Percentiles rank a stretch among this genome's conserved stretches.
phyloP scores from a whole-genome alignment of 1,140 invertebrate genomes.

The Subanguina moxae region DNA sequence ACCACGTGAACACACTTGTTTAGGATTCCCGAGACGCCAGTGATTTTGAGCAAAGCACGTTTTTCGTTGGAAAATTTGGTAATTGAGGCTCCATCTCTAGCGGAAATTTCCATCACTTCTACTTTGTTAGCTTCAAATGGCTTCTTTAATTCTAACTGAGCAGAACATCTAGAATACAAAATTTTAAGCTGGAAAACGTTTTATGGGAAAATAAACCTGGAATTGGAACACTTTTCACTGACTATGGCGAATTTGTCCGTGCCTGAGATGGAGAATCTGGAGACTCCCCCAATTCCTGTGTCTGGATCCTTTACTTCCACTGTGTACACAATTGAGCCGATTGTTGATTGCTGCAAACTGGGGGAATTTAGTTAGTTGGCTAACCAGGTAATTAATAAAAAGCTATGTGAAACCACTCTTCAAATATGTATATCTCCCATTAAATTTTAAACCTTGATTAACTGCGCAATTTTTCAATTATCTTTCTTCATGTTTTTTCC shows the following conservation, averaged over 20 bases:
- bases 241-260: slow-evolving; percentile 5
- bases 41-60: background rate
- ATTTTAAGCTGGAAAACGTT: no score
- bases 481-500: no score
- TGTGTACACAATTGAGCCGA: background rate
- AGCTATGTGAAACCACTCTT: background rate
- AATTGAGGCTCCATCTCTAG: slow-evolving; percentile 1
- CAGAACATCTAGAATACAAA: no score
- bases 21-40: background rate
- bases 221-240: background rate
- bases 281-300: background rate
- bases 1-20: background rate
- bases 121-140: background rate
- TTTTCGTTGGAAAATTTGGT: background rate
- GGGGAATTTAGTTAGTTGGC: background rate
- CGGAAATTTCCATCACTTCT: background rate
- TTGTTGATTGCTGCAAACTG: background rate
- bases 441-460: no score
- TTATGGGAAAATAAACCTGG: no score
- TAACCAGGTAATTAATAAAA: background rate
- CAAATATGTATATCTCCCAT: no score
- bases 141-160: background rate
- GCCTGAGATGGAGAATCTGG: background rate
- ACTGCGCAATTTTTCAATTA: no score
- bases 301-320: background rate